A percentile compares a stretch with the other conserved stretches of the same genome.
phyloP scores from a whole-genome alignment of 2,797 vertebrate species.

The Schizopygopsis pylzovi region DNA sequence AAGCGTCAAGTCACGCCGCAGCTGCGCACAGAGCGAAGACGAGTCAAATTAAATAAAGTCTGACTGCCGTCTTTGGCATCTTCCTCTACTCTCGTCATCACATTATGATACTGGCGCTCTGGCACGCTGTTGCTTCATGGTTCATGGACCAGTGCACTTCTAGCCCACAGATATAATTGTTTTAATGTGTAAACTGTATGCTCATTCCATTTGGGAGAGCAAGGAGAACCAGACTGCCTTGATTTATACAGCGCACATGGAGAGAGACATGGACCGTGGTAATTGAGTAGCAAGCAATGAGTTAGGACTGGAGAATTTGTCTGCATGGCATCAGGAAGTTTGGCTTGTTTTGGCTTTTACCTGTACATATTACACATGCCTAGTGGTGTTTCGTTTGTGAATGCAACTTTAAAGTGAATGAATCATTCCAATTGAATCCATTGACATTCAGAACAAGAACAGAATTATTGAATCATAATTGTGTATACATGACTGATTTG shows the following conservation, averaged over 20 bases:
- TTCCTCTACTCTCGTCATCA: slow-evolving; percentile 13
- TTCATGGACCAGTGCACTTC: slow-evolving; percentile 66
- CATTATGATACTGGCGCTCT: background rate
- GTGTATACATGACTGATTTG: background rate
- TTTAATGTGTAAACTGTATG: slow-evolving; percentile 75
- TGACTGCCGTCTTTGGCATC: slow-evolving; percentile 5
- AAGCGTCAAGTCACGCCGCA: background rate
- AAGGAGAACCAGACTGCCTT: slow-evolving; percentile 28
- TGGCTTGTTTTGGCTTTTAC: background rate
- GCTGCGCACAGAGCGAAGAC: background rate
- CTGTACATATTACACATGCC: background rate
- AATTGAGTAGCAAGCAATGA: slow-evolving; percentile 11
- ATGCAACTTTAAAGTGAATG: background rate
- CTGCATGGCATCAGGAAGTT: background rate
- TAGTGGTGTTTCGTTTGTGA: background rate
- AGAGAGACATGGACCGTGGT: background rate
- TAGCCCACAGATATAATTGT: slow-evolving; percentile 75
- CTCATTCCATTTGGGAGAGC: slow-evolving; percentile 68
- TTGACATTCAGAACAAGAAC: background rate
- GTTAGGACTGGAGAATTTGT: background rate
- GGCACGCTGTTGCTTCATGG: slow-evolving; percentile 31
- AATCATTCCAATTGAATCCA: background rate
- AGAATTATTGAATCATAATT: background rate
- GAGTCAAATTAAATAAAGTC: slow-evolving; percentile 32
- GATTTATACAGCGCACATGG: background rate